Percentiles rank a stretch among this genome's conserved stretches.
These are phyloP conservation scores for Phyllotreta striolata DNA, from an alignment of 2,888 invertebrate species.

Conservation along the genomic window DNA sequence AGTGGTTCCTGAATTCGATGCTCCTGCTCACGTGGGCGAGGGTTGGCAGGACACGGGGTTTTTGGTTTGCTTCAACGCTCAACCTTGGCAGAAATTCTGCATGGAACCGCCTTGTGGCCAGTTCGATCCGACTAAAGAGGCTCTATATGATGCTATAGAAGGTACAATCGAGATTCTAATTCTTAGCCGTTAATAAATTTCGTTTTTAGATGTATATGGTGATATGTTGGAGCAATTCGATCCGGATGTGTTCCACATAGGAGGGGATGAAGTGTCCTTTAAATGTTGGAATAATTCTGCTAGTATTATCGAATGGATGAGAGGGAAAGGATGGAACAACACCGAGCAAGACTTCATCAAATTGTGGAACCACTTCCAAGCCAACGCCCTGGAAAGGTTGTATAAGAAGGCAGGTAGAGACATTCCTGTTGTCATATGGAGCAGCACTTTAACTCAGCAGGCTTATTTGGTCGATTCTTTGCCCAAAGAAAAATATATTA, in stretches of 20 bases:
- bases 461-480: conserved; percentile 71
- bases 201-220: conserved; percentile 74
- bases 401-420: conserved; percentile 63
- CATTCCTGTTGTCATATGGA: conserved; percentile 79
- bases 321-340: conserved; percentile 67
- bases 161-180: too few relatives aligned
- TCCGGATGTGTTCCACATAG: conserved; percentile 87
- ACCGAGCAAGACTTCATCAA: conserved; percentile 67
- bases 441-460: conserved; percentile 81
- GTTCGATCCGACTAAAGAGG: conserved; percentile 76
- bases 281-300: conserved; percentile 80
- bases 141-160: conserved; percentile 71
- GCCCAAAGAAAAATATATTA: conserved; percentile 78
- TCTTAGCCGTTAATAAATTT: too few relatives aligned
- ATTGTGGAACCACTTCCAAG: conserved; percentile 80
- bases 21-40: conserved; percentile 89
- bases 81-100: conserved; percentile 76
- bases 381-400: conserved; percentile 68
- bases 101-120: conserved; percentile 90
- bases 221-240: conserved; percentile 78
- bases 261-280: conserved; percentile 79
- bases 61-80: conserved; percentile 75
- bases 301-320: conserved; percentile 75
- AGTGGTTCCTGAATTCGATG: conserved; percentile 91
- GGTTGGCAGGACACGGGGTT: conserved; percentile 80